phyloP scores from a whole-genome alignment of 2,888 invertebrate species.

The Steinernema scapterisci region DNA sequence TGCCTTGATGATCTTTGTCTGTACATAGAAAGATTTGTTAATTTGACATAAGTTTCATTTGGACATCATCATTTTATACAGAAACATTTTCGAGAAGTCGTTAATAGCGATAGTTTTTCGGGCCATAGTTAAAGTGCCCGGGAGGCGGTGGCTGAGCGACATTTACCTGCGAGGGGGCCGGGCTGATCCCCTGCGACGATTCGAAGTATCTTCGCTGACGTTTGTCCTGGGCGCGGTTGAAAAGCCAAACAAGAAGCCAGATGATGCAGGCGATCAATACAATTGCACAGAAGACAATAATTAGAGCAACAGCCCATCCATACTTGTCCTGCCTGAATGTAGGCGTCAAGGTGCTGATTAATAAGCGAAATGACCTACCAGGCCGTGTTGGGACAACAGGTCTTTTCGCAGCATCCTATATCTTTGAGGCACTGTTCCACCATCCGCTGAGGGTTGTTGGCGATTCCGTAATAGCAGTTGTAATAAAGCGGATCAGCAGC shows the following conservation, averaged over 20 bases:
- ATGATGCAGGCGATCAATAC: constrained; percentile 36
- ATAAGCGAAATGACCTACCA: constrained; percentile 30
- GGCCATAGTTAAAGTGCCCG: neutral
- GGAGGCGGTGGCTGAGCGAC: constrained; percentile 17
- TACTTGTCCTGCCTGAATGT: constrained; percentile 39
- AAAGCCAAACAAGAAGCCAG: constrained; percentile 39
- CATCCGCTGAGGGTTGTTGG: constrained; percentile 35
- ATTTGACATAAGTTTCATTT: neutral
- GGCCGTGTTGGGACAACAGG: constrained; percentile 37
- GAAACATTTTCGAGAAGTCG: neutral
- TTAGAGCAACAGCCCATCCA: constrained; percentile 35
- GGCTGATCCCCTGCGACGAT: constrained; percentile 22
- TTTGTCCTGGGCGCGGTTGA: constrained; percentile 38
- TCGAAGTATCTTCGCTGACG: constrained; percentile 34
- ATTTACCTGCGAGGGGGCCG: constrained; percentile 1
- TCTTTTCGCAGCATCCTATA: constrained; percentile 40
- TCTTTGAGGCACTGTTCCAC: constrained; percentile 38
- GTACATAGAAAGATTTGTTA: neutral
- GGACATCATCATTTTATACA: constrained; percentile 14
- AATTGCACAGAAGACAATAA: constrained; percentile 37
- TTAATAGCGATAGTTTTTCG: constrained; percentile 13
- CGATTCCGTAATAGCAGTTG: constrained; percentile 40
- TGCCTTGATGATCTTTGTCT: neutral
- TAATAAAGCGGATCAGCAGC: constrained; percentile 39
- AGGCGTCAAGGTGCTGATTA: neutral